These are phyloP conservation scores for Oenanthe melanoleuca DNA, from an alignment of 2,113 vertebrate species.

Conservation along the genomic window DNA sequence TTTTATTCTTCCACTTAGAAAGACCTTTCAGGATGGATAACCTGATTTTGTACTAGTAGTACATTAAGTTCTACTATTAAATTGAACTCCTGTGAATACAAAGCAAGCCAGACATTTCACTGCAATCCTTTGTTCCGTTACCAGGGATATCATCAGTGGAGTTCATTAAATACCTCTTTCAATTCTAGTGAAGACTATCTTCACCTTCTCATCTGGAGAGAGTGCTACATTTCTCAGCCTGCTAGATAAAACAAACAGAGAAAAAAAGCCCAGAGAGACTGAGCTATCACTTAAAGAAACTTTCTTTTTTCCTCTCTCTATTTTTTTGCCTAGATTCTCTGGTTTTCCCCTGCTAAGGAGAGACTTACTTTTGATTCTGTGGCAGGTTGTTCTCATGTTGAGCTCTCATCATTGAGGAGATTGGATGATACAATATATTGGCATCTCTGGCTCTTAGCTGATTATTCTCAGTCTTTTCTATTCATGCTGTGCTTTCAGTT, in stretches of 20 bases:
- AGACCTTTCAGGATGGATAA: background rate
- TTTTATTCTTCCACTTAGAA: background rate
- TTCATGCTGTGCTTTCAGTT: background rate
- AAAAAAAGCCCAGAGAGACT: background rate
- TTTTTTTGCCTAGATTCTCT: background rate
- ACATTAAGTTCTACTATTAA: background rate
- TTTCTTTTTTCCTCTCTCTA: background rate
- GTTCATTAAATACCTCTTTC: slow-evolving; percentile 3
- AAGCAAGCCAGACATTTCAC: background rate
- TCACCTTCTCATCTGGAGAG: background rate
- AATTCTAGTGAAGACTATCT: background rate
- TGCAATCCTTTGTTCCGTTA: background rate
- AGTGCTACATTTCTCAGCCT: background rate
- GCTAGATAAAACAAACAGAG: background rate
- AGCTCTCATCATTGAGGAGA: background rate
- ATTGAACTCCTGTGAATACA: background rate
- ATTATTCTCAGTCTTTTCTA: background rate
- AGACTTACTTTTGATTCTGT: background rate
- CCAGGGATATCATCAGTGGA: background rate
- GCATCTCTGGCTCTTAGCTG: background rate
- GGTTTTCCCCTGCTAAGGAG: background rate
- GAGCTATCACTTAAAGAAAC: background rate
- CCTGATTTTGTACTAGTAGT: background rate
- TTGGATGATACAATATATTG: background rate
- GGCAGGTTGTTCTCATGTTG: background rate